A percentile compares a stretch with the other conserved stretches of the same genome.
Evolutionary conservation across 2,113 vertebrate species (phyloP).

Genomic region (Notothenia rossii): DNA sequence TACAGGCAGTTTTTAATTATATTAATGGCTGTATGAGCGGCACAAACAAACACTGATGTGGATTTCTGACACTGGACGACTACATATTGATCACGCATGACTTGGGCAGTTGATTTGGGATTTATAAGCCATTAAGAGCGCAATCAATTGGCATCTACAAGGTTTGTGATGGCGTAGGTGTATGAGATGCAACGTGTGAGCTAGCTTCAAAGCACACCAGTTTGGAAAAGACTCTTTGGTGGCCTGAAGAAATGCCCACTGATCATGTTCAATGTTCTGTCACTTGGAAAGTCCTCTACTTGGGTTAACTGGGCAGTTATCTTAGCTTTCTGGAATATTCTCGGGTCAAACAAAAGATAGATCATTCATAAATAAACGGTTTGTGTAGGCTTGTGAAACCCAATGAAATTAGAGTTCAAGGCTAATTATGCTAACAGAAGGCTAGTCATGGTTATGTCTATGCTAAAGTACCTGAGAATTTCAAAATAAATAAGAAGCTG

Average conservation of each 20-base stretch:
- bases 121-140: conserved; percentile 51
- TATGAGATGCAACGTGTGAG: conserved; percentile 17
- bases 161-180: background rate
- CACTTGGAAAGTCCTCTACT: conserved; percentile 24
- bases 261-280: conserved; percentile 10
- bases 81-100: conserved; percentile 51
- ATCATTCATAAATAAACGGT: conserved; percentile 21
- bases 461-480: conserved; percentile 73
- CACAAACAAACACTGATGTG: conserved; percentile 11
- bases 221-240: conserved; percentile 14
- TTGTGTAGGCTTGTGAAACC: background rate
- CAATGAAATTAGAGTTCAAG: conserved; percentile 13
- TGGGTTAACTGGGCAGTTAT: conserved; percentile 65
- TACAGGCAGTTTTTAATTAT: conserved; percentile 71
- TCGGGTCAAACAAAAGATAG: conserved; percentile 43
- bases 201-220: conserved; percentile 24
- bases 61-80: conserved; percentile 31
- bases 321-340: conserved; percentile 62
- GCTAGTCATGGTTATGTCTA: conserved; percentile 30
- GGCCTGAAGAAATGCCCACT: conserved; percentile 25
- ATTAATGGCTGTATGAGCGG: conserved; percentile 53
- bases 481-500: conserved; percentile 50
- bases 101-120: conserved; percentile 67
- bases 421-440: conserved; percentile 10
- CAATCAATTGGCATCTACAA: conserved; percentile 44